Conservation (phyloP, 2,113 vertebrate genomes). For the Scomber scombrus region DNA sequence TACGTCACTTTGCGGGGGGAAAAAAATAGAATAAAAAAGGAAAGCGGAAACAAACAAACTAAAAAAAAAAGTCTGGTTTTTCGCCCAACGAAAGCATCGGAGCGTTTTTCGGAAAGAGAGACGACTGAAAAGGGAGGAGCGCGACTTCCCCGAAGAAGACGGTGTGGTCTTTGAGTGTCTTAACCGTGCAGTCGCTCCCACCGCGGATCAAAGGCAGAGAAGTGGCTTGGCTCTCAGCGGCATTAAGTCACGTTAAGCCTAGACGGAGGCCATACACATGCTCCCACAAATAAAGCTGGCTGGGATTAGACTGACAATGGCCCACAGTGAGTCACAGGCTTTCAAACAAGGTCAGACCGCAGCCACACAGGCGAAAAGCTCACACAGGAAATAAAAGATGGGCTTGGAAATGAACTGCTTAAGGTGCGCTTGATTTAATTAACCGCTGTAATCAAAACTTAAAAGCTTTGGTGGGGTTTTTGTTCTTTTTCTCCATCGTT, state of each 20-base stretch:
- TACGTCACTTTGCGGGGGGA: constrained; percentile 18
- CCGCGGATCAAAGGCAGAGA: constrained; percentile 76
- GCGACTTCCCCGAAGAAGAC: constrained; percentile 44
- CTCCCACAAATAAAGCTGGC: constrained; percentile 77
- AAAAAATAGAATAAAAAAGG: not conserved
- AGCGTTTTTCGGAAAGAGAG: constrained; percentile 27
- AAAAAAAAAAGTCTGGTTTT: constrained; percentile 8
- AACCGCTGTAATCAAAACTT: not conserved
- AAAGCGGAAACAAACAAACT: constrained; percentile 8
- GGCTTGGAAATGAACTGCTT: constrained; percentile 32
- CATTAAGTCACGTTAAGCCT: constrained; percentile 78
- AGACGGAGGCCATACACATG: constrained; percentile 76
- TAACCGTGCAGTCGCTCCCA: constrained; percentile 64
- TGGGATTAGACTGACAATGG: constrained; percentile 79
- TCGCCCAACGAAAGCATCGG: constrained; percentile 17
- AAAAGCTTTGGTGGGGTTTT: not conserved
- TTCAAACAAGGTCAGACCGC: constrained; percentile 67
- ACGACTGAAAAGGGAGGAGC: constrained; percentile 18
- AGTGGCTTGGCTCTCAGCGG: constrained; percentile 70
- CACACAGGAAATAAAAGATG: constrained; percentile 32
- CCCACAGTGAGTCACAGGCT: constrained; percentile 65
- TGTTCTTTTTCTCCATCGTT: not conserved
- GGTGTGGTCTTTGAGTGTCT: constrained; percentile 69
- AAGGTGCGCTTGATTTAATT: constrained; percentile 60
- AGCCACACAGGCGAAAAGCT: constrained; percentile 19